These are phyloP conservation scores for Mormyrus iriodes DNA, from an alignment of 2,113 vertebrate genomes.

Conservation along the genomic window DNA sequence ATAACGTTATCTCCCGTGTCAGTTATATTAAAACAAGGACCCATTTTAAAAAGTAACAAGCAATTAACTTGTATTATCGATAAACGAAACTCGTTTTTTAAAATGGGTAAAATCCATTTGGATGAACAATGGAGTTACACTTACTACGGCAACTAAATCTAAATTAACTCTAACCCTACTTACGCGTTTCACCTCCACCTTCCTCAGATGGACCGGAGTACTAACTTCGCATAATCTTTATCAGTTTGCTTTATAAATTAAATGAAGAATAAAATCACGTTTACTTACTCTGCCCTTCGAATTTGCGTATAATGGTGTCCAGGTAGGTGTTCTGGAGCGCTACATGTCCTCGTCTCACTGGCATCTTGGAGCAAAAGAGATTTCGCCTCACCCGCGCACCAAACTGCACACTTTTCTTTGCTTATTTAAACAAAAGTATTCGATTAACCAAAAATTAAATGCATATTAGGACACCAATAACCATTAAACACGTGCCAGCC, in stretches of 20 bases:
- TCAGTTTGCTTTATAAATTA: neutral
- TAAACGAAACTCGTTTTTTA: too few relatives aligned
- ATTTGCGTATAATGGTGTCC: constrained; percentile 96
- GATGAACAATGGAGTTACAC: too few relatives aligned
- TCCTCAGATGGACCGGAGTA: neutral
- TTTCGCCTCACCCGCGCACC: constrained; percentile 38
- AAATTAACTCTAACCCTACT: too few relatives aligned
- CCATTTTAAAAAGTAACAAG: too few relatives aligned
- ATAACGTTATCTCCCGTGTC: too few relatives aligned
- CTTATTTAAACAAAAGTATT: neutral
- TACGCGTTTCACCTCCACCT: neutral
- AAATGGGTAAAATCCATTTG: too few relatives aligned
- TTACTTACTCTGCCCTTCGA: constrained; percentile 91
- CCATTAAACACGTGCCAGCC: neutral
- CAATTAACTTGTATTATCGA: too few relatives aligned
- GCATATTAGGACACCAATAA: neutral
- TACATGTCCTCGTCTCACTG: constrained; percentile 87
- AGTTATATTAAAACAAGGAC: too few relatives aligned
- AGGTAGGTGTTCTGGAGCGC: constrained; percentile 93
- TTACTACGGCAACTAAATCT: too few relatives aligned
- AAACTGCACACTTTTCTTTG: constrained; percentile 23
- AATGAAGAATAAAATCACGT: neutral
- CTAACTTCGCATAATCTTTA: neutral
- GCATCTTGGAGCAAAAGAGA: constrained; percentile 64
- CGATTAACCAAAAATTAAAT: neutral